phyloP scores from a whole-genome alignment of 1,140 invertebrate genomes.

The Ephestia elutella region DNA sequence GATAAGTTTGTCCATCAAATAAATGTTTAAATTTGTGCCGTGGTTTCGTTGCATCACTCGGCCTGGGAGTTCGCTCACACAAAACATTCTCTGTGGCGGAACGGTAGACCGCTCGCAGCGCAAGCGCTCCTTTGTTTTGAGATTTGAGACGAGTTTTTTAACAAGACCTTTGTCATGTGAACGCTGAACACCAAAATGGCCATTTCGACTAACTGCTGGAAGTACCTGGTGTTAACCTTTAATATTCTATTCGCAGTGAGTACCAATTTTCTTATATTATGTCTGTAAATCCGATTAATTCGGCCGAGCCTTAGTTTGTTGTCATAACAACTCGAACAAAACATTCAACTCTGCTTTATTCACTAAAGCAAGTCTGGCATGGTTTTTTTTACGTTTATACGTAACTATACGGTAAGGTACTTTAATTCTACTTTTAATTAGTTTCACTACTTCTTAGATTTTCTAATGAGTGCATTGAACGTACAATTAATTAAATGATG shows the following conservation, averaged over 20 bases:
- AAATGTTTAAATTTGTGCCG: conserved; percentile 57
- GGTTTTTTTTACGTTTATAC: too few species aligned
- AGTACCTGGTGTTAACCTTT: conserved; percentile 69
- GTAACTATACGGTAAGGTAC: too few species aligned
- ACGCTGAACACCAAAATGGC: conserved; percentile 54
- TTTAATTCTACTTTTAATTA: not conserved
- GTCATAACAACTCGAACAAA: conserved; percentile 55
- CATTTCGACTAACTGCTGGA: conserved; percentile 68
- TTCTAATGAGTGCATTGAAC: conserved; percentile 25
- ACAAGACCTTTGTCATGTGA: conserved; percentile 62
- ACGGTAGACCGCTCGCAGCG: conserved; percentile 21
- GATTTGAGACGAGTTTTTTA: conserved; percentile 43
- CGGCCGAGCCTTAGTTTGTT: conserved; percentile 45
- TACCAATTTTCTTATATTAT: conserved; percentile 21
- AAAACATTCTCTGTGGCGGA: conserved; percentile 62
- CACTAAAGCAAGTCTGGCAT: too few species aligned
- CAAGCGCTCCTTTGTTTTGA: conserved; percentile 58
- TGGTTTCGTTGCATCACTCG: conserved; percentile 50
- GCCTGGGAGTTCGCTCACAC: conserved; percentile 38
- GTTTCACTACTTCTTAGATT: not conserved
- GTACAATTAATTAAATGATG: conserved; percentile 24
- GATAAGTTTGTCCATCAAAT: conserved; percentile 30
- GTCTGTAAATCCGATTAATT: not conserved
- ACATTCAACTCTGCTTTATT: conserved; percentile 1
- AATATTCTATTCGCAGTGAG: conserved; percentile 68